Percentiles rank a stretch among this genome's conserved stretches.
Conservation (phyloP, 2,797 vertebrate species). For the Pipistrellus kuhlii region DNA sequence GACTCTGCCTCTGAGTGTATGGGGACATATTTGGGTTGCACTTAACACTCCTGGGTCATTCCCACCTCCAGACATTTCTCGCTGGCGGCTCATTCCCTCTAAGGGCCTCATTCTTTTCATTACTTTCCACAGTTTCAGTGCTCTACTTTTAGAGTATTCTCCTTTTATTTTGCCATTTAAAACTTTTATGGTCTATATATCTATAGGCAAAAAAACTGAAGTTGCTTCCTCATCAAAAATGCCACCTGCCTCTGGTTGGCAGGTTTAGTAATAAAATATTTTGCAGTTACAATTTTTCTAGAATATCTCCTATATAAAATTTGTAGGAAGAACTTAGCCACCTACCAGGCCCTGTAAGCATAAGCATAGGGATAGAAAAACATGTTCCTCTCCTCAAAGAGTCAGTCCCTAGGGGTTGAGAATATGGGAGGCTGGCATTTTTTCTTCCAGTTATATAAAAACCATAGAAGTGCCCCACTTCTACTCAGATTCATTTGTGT, state of each 20-base stretch:
- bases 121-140: neutral
- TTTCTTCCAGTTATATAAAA: slow-evolving; percentile 51
- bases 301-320: neutral
- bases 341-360: neutral
- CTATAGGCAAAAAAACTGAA: neutral
- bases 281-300: neutral
- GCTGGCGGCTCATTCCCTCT: neutral
- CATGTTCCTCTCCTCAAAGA: neutral
- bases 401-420: neutral
- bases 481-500: slow-evolving; percentile 62
- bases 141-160: neutral
- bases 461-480: slow-evolving; percentile 54
- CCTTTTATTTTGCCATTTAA: slow-evolving; percentile 6
- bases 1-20: too few species aligned
- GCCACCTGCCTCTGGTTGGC: neutral
- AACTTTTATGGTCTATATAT: neutral
- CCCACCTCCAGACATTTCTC: neutral
- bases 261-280: neutral
- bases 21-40: neutral
- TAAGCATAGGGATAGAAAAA: neutral
- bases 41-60: neutral
- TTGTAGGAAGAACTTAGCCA: neutral
- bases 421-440: neutral
- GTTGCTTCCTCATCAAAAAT: slow-evolving; percentile 1
- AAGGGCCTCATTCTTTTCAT: neutral